A percentile compares a stretch with the other conserved stretches of the same genome.
Conservation (phyloP, 2,888 invertebrate species). For the Masnerella sp. region DNA sequence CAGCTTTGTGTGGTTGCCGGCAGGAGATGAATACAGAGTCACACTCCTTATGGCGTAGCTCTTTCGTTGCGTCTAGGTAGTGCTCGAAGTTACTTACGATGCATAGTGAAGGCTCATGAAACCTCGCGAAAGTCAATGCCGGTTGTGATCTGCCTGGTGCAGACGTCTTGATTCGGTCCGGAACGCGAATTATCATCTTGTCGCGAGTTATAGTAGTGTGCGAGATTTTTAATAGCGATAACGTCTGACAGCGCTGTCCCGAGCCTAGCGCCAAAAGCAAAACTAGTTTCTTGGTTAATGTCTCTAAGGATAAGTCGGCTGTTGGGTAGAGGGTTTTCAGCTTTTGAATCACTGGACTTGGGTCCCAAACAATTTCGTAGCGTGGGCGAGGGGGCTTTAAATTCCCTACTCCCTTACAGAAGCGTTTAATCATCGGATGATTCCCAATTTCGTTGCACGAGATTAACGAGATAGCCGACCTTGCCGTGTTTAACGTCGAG, state of each 20-base stretch:
- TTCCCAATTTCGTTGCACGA: background rate
- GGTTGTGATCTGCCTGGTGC: background rate
- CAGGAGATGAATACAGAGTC: background rate
- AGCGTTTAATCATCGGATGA: background rate
- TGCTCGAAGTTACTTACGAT: too few relatives aligned
- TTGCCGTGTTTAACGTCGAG: background rate
- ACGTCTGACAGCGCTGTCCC: background rate
- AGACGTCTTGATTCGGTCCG: background rate
- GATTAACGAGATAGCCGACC: background rate
- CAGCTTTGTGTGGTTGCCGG: background rate
- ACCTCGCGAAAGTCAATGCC: too few relatives aligned
- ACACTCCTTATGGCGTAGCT: too few relatives aligned
- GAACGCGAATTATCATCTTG: background rate
- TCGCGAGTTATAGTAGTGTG: background rate
- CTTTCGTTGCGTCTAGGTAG: too few relatives aligned
- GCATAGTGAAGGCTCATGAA: too few relatives aligned
- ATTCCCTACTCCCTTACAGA: background rate
- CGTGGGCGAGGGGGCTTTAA: constrained; percentile 6
- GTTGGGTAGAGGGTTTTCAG: background rate
- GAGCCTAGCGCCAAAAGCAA: background rate
- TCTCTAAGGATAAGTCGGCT: background rate
- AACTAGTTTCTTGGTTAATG: background rate
- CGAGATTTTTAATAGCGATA: background rate
- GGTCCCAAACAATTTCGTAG: background rate
- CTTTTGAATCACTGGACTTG: background rate